These are phyloP conservation scores for Plecturocebus donacophilus DNA, from an alignment of 2,113 vertebrate species.

Conservation along the genomic window DNA sequence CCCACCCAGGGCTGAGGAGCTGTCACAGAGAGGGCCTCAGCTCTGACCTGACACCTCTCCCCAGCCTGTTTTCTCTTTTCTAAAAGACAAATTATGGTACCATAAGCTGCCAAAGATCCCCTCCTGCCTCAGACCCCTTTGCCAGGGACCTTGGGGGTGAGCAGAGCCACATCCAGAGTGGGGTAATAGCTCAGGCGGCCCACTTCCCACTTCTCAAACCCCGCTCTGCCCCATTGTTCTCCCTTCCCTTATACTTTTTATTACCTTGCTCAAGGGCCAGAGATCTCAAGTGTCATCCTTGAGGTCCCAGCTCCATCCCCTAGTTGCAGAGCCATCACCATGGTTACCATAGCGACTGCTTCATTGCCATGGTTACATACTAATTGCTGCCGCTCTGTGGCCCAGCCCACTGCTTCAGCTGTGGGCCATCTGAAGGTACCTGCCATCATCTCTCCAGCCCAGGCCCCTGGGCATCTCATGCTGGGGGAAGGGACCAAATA, in stretches of 20 bases:
- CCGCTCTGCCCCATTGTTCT: neutral
- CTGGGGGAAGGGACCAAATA: neutral
- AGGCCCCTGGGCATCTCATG: neutral
- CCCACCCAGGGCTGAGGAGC: neutral
- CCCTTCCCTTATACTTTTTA: neutral
- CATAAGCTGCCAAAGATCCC: slow-evolving; percentile 79
- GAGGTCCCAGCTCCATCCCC: slow-evolving; percentile 2
- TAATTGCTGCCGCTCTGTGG: neutral
- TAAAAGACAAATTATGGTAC: slow-evolving; percentile 69
- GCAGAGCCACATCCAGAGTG: neutral
- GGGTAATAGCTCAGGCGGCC: neutral
- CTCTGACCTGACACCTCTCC: neutral
- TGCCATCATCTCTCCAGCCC: slow-evolving; percentile 67
- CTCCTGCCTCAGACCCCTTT: slow-evolving; percentile 9
- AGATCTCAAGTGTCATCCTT: neutral
- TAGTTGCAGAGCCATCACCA: neutral
- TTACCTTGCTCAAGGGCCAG: slow-evolving; percentile 42
- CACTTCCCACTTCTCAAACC: neutral
- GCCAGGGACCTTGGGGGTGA: neutral
- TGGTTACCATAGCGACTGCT: slow-evolving; percentile 26
- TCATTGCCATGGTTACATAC: neutral
- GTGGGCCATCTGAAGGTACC: slow-evolving; percentile 26
- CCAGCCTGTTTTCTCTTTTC: neutral
- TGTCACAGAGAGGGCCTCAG: neutral
- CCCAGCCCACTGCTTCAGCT: neutral